Evolutionary conservation across 2,888 invertebrate genomes (phyloP).

Genomic region (Drosophila recens): DNA sequence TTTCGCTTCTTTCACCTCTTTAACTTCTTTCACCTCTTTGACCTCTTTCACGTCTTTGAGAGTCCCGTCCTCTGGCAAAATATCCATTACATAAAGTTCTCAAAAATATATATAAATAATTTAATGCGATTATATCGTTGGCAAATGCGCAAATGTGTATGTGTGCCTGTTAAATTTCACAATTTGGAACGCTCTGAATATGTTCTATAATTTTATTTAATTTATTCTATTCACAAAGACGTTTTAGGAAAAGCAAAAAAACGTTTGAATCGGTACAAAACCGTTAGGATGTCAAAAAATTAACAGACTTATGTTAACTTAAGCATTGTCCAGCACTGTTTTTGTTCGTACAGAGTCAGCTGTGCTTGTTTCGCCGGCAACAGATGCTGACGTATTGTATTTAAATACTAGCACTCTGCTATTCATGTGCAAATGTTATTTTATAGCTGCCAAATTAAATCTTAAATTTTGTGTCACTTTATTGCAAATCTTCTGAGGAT

Average conservation of each 20-base stretch:
- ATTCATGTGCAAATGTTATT: conserved; percentile 14
- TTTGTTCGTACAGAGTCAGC: conserved; percentile 16
- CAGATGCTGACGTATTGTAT: not conserved
- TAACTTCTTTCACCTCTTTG: conserved; percentile 6
- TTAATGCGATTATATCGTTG: conserved; percentile 24
- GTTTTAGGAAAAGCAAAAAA: conserved; percentile 45
- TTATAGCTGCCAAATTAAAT: not conserved
- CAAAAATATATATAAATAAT: conserved; percentile 41
- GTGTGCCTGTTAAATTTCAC: conserved; percentile 49
- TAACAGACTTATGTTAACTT: conserved; percentile 8
- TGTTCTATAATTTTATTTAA: conserved; percentile 34
- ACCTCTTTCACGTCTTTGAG: conserved; percentile 18
- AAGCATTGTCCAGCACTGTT: conserved; percentile 19
- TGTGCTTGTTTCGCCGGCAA: not conserved
- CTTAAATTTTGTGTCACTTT: not conserved
- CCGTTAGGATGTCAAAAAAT: not conserved
- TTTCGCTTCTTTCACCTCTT: conserved; percentile 15
- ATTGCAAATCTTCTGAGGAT: no score
- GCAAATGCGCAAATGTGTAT: conserved; percentile 20
- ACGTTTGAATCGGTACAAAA: conserved; percentile 17
- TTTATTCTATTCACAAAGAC: conserved; percentile 30
- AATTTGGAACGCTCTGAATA: conserved; percentile 48
- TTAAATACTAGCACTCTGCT: not conserved
- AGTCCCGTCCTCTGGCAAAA: conserved; percentile 35
- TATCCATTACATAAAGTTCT: conserved; percentile 65